phyloP scores from a whole-genome alignment of 2,797 vertebrate species.

The Diglossa cyanea region DNA sequence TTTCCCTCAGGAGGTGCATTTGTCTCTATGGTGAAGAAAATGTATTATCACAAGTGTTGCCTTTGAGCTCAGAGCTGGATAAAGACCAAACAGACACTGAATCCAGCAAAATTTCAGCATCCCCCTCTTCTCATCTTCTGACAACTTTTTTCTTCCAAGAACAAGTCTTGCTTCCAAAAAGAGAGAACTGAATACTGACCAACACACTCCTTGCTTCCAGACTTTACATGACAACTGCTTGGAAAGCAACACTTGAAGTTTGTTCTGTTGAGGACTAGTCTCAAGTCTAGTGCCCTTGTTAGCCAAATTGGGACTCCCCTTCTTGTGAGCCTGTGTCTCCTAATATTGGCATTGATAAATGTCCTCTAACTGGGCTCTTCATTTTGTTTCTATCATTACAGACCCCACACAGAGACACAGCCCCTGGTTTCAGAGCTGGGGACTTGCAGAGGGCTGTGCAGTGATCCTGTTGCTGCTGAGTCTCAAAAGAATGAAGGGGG shows the following conservation, averaged over 20 bases:
- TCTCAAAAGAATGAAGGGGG: background rate
- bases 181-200: slow-evolving; percentile 1
- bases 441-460: background rate
- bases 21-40: slow-evolving; percentile 53
- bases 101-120: slow-evolving; percentile 45
- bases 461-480: background rate
- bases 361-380: background rate
- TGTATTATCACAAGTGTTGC: slow-evolving; percentile 47
- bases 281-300: background rate
- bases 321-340: background rate
- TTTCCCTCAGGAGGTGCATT: slow-evolving; percentile 38
- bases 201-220: background rate
- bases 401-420: background rate
- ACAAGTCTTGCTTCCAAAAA: background rate
- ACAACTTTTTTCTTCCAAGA: slow-evolving; percentile 7
- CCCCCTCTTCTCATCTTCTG: background rate
- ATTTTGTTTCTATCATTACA: background rate
- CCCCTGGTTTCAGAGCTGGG: background rate
- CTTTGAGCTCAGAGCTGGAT: slow-evolving; percentile 49
- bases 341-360: background rate
- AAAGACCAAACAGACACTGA: slow-evolving; percentile 25
- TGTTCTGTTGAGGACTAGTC: background rate
- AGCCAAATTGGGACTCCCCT: background rate
- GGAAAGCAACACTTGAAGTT: background rate
- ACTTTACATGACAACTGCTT: background rate